Evolutionary conservation across 1,140 invertebrate genomes (phyloP), one percentile per base, ranked within the genome.

Genomic region (Ceratosolen solmsi): DNA sequence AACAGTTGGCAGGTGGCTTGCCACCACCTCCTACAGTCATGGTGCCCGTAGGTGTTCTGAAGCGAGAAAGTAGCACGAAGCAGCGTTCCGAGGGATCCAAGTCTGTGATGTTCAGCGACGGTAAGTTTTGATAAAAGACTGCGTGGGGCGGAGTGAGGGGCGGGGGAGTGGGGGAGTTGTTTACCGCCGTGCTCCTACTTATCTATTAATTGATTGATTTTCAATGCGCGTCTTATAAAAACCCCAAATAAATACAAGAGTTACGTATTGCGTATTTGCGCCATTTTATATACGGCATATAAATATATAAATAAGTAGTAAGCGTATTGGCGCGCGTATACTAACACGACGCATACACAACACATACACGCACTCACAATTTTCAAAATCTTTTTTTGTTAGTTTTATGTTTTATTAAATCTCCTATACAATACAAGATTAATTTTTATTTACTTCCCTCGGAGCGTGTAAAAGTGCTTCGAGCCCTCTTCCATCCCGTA

Each of bases 101-200:
- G 87, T 96, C 95, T 84, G 97, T 98, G 13, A 97, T 98, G 93
- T 98, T 98, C 89, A 97, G 96, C 87, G 97, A 98, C 92, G 97
- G 97, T 92, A 82, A 87, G 87, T 83, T 20, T 13, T 49, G 11
- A 5, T 60, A 17, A 65, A 30, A 46, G 17, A 38, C 9, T 36
- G 2, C n/a, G n/a, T n/a, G n/a, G n/a, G n/a, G n/a, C n/a, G n/a
- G n/a, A n/a, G n/a, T n/a, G n/a, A n/a, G n/a, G n/a, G n/a, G n/a
- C n/a, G n/a, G n/a, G n/a, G n/a, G n/a, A n/a, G n/a, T n/a, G n/a
- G n/a, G n/a, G n/a, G n/a, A n/a, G n/a, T n/a, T n/a, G n/a, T n/a
- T n/a, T n/a, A n/a, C n/a, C 15, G 3, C 2, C 51, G 22, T 36
- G 13, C 25, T 36, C 33, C 30, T 41, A 58, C 25, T 41, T 70